These are phyloP conservation scores for Hecatera dysodea DNA, from an alignment of 2,888 invertebrate genomes.

Conservation along the genomic window DNA sequence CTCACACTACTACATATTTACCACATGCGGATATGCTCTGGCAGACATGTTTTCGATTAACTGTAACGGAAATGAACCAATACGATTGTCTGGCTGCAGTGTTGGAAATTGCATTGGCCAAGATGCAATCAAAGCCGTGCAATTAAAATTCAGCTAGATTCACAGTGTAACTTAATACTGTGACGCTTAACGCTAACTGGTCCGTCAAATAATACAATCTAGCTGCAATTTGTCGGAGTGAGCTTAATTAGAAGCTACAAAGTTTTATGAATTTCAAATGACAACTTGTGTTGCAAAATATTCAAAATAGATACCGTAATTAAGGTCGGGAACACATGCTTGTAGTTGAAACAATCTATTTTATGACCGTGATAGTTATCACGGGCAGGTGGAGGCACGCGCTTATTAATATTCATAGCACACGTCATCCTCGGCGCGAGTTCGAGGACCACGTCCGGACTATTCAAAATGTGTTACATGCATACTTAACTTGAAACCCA, in stretches of 20 bases:
- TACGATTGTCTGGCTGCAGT: slow-evolving; percentile 30
- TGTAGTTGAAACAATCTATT: slow-evolving; percentile 75
- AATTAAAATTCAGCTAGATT: slow-evolving; percentile 4
- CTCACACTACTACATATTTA: slow-evolving; percentile 77
- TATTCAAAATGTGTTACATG: slow-evolving; percentile 71
- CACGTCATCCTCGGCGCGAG: slow-evolving; percentile 76
- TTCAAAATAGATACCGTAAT: slow-evolving; percentile 73
- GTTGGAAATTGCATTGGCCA: slow-evolving; percentile 14
- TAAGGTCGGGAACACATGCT: slow-evolving; percentile 68
- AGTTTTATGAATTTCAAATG: slow-evolving; percentile 68
- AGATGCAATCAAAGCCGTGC: slow-evolving; percentile 8
- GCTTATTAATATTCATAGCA: slow-evolving; percentile 88
- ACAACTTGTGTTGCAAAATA: slow-evolving; percentile 65
- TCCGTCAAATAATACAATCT: slow-evolving; percentile 11
- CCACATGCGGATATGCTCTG: slow-evolving; percentile 71
- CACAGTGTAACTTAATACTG: background rate
- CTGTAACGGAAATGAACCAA: slow-evolving; percentile 69
- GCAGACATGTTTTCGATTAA: slow-evolving; percentile 70
- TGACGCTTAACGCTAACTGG: background rate
- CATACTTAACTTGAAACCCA: slow-evolving; percentile 30
- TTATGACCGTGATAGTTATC: slow-evolving; percentile 79
- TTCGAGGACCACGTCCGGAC: slow-evolving; percentile 72
- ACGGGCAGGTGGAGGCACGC: slow-evolving; percentile 77
- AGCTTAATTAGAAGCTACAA: slow-evolving; percentile 48
- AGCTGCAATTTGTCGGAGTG: slow-evolving; percentile 38